Conservation (phyloP, 2,797 vertebrate genomes). For the Champsocephalus esox region DNA sequence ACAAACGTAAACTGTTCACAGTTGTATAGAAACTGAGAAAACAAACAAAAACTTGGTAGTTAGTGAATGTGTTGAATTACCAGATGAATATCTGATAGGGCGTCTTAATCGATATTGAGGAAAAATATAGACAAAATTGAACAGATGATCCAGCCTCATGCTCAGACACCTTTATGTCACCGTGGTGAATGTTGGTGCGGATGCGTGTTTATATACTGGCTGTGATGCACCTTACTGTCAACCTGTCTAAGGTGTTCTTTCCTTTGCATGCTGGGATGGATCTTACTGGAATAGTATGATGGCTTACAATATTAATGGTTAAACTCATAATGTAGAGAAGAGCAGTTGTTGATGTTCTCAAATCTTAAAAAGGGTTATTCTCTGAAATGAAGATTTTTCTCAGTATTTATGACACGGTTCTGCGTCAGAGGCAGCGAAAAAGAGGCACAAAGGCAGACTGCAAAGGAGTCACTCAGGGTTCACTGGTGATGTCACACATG, state of each 20-base stretch:
- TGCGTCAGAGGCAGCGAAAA: conserved; percentile 35
- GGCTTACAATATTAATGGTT: neutral
- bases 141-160: neutral
- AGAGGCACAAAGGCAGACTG: conserved; percentile 37
- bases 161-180: neutral
- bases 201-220: conserved; percentile 22
- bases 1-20: neutral
- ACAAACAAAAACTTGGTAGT: neutral
- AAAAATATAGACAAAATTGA: conserved; percentile 6
- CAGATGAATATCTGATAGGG: conserved; percentile 3
- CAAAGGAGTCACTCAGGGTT: conserved; percentile 58
- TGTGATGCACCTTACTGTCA: conserved; percentile 21
- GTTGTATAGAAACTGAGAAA: neutral
- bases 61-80: neutral
- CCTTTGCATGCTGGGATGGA: conserved; percentile 28
- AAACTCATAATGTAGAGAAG: neutral
- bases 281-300: neutral
- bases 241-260: conserved; percentile 1
- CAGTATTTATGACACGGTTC: conserved; percentile 16
- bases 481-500: conserved; percentile 59
- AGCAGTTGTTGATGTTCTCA: neutral
- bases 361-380: neutral
- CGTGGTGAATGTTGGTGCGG: conserved; percentile 1
- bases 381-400: neutral
- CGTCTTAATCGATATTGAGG: neutral